These are phyloP conservation scores for Mola mola DNA, from an alignment of 2,113 vertebrate genomes.

Conservation along the genomic window DNA sequence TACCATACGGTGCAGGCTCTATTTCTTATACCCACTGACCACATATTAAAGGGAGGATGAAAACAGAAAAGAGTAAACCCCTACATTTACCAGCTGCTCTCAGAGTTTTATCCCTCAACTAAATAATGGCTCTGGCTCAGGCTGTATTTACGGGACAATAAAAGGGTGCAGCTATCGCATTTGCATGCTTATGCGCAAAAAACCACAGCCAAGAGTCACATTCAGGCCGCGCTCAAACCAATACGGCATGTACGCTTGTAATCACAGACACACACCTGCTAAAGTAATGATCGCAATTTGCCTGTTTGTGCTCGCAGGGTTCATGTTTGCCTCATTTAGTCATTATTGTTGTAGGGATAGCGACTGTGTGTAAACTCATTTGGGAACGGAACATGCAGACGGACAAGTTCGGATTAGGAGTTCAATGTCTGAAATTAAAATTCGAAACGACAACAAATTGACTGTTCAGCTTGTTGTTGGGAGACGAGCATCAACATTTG, in stretches of 20 bases:
- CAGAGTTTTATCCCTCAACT: slow-evolving; percentile 61
- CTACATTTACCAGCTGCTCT: slow-evolving; percentile 62
- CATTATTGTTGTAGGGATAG: slow-evolving; percentile 30
- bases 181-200: slow-evolving; percentile 41
- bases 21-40: slow-evolving; percentile 19
- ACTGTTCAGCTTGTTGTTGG: slow-evolving; percentile 33
- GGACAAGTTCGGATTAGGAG: slow-evolving; percentile 25
- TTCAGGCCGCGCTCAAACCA: slow-evolving; percentile 35
- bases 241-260: slow-evolving; percentile 12
- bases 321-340: slow-evolving; percentile 58
- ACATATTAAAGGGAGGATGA: slow-evolving; percentile 39
- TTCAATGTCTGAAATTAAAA: slow-evolving; percentile 34
- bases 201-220: slow-evolving; percentile 27
- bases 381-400: slow-evolving; percentile 20
- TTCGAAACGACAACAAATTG: slow-evolving; percentile 43
- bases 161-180: slow-evolving; percentile 44
- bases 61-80: slow-evolving; percentile 51
- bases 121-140: slow-evolving; percentile 64
- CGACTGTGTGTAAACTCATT: slow-evolving; percentile 33
- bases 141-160: slow-evolving; percentile 70
- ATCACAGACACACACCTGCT: slow-evolving; percentile 52
- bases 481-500: not conserved
- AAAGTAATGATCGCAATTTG: slow-evolving; percentile 39
- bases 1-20: no score
- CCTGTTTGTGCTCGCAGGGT: slow-evolving; percentile 37